Base-by-base conservation (phyloP, 2,113 vertebrate genomes). In the Varanus komodoensis region DNA sequence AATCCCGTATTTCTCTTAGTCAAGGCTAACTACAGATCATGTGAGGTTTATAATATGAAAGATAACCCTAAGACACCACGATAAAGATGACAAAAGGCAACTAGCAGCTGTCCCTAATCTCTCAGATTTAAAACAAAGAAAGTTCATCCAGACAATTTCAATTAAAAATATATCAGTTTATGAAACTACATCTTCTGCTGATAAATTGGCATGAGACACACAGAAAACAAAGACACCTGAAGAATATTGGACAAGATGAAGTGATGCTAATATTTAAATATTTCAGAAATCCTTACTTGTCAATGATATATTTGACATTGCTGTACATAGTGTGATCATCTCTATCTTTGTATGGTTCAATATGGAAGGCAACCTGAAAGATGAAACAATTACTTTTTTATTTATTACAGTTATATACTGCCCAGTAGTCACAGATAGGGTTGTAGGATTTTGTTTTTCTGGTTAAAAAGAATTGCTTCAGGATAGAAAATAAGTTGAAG, bases 341-440 rank as follows among this genome's bases (percentile, higher is more conserved):
- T 94, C 99, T 97, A n/a, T 97, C 98, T 96, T 96, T 98, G 96
- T 99, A 99, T 15, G 99, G 99, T 79, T 99, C 99, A 79, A 99
- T 99, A 93, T 99, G 99, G 95, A 99, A 99, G 89, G 97, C 96
- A 50, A 99, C 98, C 99, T 99, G 96, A 80, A 94, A 96, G 81
- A 90, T 84, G 82, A 88, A 91, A 81, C 95, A 0, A 19, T 52
- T 69, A 48, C 27, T 50, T 50, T 29, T 44, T 29, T 23, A 32
- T 71, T 84, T n/a, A 21, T 17, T 64, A 2, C 61, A 64, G 17
- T 64, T 64, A 15, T 19, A 64, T 64, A 19, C 61, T 3, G 4
- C 61, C 61, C 61, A 64, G 21, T 64, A 21, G 57, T 15, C 57
- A 15, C 3, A 21, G 77, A 81, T n/a, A 57, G 3, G 15, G 12